Conservation (phyloP, 2,113 vertebrate species). For the Orycteropus afer region DNA sequence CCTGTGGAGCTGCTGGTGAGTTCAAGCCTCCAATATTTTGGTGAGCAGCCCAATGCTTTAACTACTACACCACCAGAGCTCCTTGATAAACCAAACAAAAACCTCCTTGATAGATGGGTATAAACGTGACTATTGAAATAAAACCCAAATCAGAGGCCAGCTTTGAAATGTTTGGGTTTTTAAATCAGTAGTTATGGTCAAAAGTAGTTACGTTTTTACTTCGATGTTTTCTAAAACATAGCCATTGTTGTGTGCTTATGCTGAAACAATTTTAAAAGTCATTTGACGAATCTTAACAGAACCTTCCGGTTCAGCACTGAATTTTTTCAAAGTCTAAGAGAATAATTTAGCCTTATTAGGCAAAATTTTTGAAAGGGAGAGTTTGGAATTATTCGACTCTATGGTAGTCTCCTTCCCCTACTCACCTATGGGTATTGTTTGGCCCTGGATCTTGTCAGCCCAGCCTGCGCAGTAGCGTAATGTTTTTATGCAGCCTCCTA, state of each 20-base stretch:
- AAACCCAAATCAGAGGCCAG: constrained; percentile 10
- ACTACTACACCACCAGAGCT: no score
- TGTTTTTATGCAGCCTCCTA: constrained; percentile 89
- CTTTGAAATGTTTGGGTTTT: not conserved
- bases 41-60: no score
- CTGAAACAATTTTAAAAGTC: not conserved
- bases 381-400: not conserved
- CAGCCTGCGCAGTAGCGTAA: constrained; percentile 92
- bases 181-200: not conserved
- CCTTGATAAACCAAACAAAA: no score
- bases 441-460: constrained; percentile 94
- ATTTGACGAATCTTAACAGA: not conserved
- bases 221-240: not conserved
- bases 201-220: not conserved
- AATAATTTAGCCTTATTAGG: constrained; percentile 17
- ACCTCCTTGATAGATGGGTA: constrained; percentile 2
- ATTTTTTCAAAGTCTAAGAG: constrained; percentile 36
- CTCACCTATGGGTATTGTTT: constrained; percentile 92
- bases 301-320: not conserved
- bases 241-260: not conserved
- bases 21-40: no score
- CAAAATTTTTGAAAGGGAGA: not conserved
- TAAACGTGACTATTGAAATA: not conserved
- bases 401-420: not conserved
- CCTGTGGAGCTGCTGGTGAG: no score